Conservation (phyloP, 2,888 invertebrate genomes). For the Andrena bicolor region DNA sequence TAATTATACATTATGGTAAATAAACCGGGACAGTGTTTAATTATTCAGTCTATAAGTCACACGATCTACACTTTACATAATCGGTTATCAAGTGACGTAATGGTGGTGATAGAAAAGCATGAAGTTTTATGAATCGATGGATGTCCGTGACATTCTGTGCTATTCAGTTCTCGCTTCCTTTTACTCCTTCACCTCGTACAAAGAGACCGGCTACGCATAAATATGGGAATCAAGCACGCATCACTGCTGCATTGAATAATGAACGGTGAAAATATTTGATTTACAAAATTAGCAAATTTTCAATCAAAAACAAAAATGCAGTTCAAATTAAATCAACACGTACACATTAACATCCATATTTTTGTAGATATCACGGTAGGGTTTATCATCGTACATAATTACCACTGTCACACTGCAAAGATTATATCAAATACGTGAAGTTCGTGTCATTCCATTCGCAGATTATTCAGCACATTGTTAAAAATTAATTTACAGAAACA, state of each 20-base stretch:
- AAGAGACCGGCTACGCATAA: constrained; percentile 48
- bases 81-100: constrained; percentile 29
- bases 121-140: constrained; percentile 21
- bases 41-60: constrained; percentile 37
- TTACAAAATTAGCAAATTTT: constrained; percentile 43
- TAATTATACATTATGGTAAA: constrained; percentile 57
- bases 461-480: constrained; percentile 39
- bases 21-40: constrained; percentile 67
- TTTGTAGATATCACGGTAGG: constrained; percentile 37
- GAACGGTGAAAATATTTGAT: constrained; percentile 41
- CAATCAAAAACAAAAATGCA: constrained; percentile 25
- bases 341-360: constrained; percentile 40
- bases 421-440: constrained; percentile 64
- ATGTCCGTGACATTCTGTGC: constrained; percentile 23
- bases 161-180: constrained; percentile 40
- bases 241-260: constrained; percentile 47
- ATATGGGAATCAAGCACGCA: constrained; percentile 53
- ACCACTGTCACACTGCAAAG: constrained; percentile 47
- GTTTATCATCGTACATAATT: constrained; percentile 37
- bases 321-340: constrained; percentile 37
- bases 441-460: constrained; percentile 45
- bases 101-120: constrained; percentile 34
- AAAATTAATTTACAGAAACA: constrained; percentile 58
- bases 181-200: constrained; percentile 14
- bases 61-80: constrained; percentile 41